These are phyloP conservation scores for Halocynthia aurantium DNA, from an alignment of 23 tunicate genomes.

Conservation along the genomic window DNA sequence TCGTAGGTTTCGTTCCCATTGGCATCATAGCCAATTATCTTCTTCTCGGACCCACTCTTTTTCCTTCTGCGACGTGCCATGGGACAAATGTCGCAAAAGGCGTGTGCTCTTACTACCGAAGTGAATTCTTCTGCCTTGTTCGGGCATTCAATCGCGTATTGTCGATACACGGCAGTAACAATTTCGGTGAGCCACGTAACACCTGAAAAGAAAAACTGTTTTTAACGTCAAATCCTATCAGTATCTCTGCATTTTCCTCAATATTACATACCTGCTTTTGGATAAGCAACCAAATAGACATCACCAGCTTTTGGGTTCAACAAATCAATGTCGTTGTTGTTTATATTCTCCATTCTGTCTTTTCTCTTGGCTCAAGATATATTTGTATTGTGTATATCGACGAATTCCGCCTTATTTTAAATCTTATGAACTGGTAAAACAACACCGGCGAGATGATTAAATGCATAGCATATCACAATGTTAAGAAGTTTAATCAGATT, in stretches of 20 bases:
- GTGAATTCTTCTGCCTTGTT: background rate
- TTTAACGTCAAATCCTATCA: background rate
- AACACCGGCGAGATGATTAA: too few relatives aligned
- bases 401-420: too few relatives aligned
- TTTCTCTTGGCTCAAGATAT: too few relatives aligned
- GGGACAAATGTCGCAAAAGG: conserved; percentile 25
- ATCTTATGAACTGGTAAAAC: too few relatives aligned
- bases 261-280: conserved; percentile 18
- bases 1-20: conserved; percentile 23
- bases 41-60: background rate
- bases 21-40: conserved; percentile 14
- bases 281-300: conserved; percentile 23
- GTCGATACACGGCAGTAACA: conserved; percentile 23
- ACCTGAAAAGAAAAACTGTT: conserved; percentile 7
- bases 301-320: conserved; percentile 14
- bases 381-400: too few relatives aligned
- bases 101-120: conserved; percentile 21
- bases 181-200: conserved; percentile 34
- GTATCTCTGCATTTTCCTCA: too few relatives aligned
- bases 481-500: too few relatives aligned
- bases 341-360: conserved; percentile 16
- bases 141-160: conserved; percentile 14
- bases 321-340: conserved; percentile 19
- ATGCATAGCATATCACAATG: too few relatives aligned
- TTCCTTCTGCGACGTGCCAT: conserved; percentile 13